Base-by-base conservation (phyloP, 2,113 vertebrate species). In the Saiga tatarica region DNA sequence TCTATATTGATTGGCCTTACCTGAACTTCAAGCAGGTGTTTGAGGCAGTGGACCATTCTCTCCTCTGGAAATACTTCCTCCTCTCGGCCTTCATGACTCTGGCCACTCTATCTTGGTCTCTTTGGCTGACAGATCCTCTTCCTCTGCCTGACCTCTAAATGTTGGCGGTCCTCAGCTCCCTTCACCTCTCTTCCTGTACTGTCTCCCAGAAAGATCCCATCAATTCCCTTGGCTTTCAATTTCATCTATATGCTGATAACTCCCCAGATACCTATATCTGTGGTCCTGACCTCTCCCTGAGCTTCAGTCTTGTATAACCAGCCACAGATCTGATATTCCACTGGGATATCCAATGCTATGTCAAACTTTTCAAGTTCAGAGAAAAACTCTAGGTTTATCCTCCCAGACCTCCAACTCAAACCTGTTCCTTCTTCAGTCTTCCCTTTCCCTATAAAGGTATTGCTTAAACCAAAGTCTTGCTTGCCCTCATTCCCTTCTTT, bases 331-430 rank as follows among this genome's bases (percentile, higher is more conserved):
- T 93, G 62, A 93, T 59, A 96, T 53, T 76, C 83, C 26, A 93
- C 7, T 91, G 88, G 76, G 57, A 45, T 59, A 90, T 30, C 79
- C 71, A 95, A 30, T 25, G 42, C 60, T 50, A 81, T 64, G 36
- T 78, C 45, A 92, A 76, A 91, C 3, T 89, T 92, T 87, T 87
- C 36, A 85, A 25, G 23, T 92, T 97, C 79, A 83, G n/a, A 91
- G 53, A 91, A 59, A 74, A 93, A 59, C n/a, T 95, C n/a, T 91
- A 95, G 17, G 79, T 88, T 94, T 94, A 89, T 88, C 36, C 39
- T 42, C 71, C 71, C 71, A 1, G 6, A 25, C 23, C 39, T 5
- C 45, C 42, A 39, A 71, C 17, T 57, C 39, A 97, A 94, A 88
- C 23, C 33, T 62, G 10, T 85, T 92, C 28, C 45, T 94, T 89